These are phyloP conservation scores for Berghia stephanieae DNA, from an alignment of 1,140 invertebrate genomes.

Conservation along the genomic window DNA sequence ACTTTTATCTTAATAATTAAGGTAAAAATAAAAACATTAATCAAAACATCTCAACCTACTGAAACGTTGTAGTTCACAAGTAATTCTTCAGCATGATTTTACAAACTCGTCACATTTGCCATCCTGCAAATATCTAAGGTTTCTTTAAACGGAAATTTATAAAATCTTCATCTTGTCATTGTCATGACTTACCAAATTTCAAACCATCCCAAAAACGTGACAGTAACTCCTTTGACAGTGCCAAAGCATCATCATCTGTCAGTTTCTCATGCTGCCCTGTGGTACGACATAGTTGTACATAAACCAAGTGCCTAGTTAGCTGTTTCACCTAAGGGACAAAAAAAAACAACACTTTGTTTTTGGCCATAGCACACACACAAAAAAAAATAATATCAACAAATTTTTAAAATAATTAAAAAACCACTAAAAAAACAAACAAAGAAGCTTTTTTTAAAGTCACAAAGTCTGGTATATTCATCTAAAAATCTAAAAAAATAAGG, in stretches of 20 bases:
- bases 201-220: constrained; percentile 59
- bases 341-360: too few relatives aligned
- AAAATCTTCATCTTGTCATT: too few relatives aligned
- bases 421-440: constrained; percentile 16
- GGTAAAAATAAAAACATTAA: not conserved
- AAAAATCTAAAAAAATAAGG: too few relatives aligned
- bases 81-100: too few relatives aligned
- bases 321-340: constrained; percentile 68
- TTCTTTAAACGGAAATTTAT: too few relatives aligned
- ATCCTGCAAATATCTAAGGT: too few relatives aligned
- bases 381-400: too few relatives aligned
- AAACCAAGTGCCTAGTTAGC: constrained; percentile 75
- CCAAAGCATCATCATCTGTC: constrained; percentile 59
- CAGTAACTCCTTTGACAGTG: constrained; percentile 53
- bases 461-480: too few relatives aligned
- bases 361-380: too few relatives aligned
- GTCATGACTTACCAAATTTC: constrained; percentile 64
- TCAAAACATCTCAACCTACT: not conserved
- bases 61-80: too few relatives aligned
- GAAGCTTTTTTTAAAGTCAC: too few relatives aligned
- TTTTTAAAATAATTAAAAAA: not conserved
- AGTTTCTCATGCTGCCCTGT: constrained; percentile 73
- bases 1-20: not conserved
- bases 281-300: constrained; percentile 74
- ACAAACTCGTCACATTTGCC: too few relatives aligned